Percentiles rank a stretch among this genome's conserved stretches.
Evolutionary conservation across 2,797 vertebrate species (phyloP).

Genomic region (Betta splendens): DNA sequence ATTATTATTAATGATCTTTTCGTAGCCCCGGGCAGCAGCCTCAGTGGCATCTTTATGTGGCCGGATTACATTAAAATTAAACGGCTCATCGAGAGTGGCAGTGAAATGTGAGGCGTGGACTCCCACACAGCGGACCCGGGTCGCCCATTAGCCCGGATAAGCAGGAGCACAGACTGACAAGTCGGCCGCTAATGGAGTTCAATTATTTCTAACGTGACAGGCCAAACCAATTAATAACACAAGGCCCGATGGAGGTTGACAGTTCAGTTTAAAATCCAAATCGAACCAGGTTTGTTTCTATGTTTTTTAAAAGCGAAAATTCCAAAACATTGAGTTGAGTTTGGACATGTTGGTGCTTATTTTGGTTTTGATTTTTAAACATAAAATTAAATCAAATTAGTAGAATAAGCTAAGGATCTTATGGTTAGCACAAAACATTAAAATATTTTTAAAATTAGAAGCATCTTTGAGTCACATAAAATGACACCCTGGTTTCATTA

Average conservation of each 20-base stretch:
- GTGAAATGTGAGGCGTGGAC: constrained; percentile 63
- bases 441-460: constrained; percentile 3
- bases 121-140: constrained; percentile 54
- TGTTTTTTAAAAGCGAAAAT: too few relatives aligned
- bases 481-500: background rate
- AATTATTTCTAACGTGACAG: constrained; percentile 82
- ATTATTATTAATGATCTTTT: constrained; percentile 4
- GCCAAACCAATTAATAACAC: constrained; percentile 75
- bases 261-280: constrained; percentile 54
- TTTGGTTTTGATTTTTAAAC: too few relatives aligned
- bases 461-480: background rate
- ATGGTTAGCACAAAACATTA: too few relatives aligned
- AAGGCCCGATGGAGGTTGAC: constrained; percentile 71
- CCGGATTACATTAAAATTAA: constrained; percentile 71
- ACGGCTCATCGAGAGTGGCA: constrained; percentile 68
- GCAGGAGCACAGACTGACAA: constrained; percentile 78
- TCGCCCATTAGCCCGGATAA: constrained; percentile 81
- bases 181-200: constrained; percentile 75
- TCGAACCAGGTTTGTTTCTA: constrained; percentile 1
- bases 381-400: too few relatives aligned
- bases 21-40: constrained; percentile 33
- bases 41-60: constrained; percentile 67
- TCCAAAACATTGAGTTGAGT: too few relatives aligned
- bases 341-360: too few relatives aligned
- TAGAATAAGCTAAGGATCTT: too few relatives aligned